Conservation (phyloP, 2,797 vertebrate species). For the Lacerta bilineata region DNA sequence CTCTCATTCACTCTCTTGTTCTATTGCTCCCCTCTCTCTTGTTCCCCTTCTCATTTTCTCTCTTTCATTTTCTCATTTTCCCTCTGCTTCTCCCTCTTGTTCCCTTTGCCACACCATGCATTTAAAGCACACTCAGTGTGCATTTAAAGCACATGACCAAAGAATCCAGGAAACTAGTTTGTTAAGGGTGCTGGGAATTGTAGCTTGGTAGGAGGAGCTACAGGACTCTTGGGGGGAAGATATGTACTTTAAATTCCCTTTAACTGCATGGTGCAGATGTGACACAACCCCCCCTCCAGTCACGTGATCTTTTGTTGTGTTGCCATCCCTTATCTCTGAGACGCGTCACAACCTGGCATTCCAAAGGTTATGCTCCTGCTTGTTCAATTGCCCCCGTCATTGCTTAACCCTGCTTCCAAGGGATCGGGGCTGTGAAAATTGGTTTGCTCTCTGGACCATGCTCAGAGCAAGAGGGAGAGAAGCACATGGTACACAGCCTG, state of each 20-base stretch:
- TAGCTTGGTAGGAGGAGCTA: too few relatives aligned
- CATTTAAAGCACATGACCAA: too few relatives aligned
- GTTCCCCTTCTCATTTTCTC: neutral
- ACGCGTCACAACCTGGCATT: neutral
- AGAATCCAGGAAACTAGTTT: too few relatives aligned
- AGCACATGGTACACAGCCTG: neutral
- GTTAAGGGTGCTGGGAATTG: too few relatives aligned
- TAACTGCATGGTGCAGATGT: too few relatives aligned
- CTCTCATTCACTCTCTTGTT: too few relatives aligned
- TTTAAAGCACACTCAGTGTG: too few relatives aligned
- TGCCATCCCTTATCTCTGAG: neutral
- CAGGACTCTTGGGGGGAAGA: too few relatives aligned
- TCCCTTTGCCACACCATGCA: too few relatives aligned
- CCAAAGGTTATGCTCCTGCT: constrained; percentile 12
- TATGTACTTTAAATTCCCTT: too few relatives aligned
- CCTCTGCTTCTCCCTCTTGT: neutral
- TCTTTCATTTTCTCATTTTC: too few relatives aligned
- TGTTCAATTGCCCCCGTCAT: neutral
- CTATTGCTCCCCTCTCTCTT: neutral
- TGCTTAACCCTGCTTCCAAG: neutral
- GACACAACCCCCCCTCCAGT: neutral
- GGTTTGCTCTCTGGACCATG: neutral
- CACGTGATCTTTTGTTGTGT: neutral
- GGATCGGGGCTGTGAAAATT: neutral
- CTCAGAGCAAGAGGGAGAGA: neutral